phyloP scores from a whole-genome alignment of 2,113 vertebrate genomes.

The rat (Rattus norvegicus) region GRCr8 NC_086027.1:118011001-118011500 shows the following conservation, averaged over 20 bases:
- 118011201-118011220: background rate
- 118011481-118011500: background rate
- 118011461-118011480: background rate
- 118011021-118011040: background rate
- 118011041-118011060: background rate
- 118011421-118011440: slow-evolving; percentile 10
- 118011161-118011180: background rate
- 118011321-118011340: background rate
- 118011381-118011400: background rate
- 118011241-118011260: background rate
- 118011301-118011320: background rate
- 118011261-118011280: background rate
- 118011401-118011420: background rate
- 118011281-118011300: background rate
- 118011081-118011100: slow-evolving; percentile 40
- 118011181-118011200: background rate
- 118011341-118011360: background rate
- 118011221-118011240: background rate
- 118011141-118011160: slow-evolving; percentile 38
- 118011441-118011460: background rate
- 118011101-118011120: background rate
- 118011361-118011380: background rate
- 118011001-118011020: background rate
- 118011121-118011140: background rate
- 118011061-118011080: slow-evolving; percentile 46